phyloP scores from a whole-genome alignment of 1,140 invertebrate species.

The Trypoxylus dichotomus region DNA sequence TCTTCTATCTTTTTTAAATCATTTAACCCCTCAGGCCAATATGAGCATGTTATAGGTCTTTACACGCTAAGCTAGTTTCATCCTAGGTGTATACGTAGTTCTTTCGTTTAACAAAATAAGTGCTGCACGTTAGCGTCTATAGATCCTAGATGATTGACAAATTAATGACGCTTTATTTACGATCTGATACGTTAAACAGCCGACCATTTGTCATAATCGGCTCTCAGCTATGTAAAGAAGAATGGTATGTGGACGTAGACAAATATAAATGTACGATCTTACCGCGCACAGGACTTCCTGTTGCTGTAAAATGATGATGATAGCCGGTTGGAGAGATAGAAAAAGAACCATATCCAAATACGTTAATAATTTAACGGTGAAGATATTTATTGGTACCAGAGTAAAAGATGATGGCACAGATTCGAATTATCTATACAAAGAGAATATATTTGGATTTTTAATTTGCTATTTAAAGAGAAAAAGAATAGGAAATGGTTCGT shows the following conservation, averaged over 20 bases:
- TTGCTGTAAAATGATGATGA: not conserved
- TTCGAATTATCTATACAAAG: not conserved
- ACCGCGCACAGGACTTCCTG: not conserved
- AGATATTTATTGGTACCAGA: not conserved
- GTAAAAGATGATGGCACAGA: not conserved
- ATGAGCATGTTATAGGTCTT: not conserved
- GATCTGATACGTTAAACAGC: slow-evolving; percentile 10
- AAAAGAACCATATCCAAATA: no score
- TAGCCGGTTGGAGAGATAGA: no score
- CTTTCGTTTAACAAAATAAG: not conserved
- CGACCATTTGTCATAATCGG: slow-evolving; percentile 13
- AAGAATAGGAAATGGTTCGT: no score
- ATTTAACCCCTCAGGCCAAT: not conserved
- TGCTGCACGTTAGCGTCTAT: not conserved
- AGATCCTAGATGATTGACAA: not conserved
- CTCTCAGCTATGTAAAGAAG: not conserved
- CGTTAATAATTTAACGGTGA: not conserved
- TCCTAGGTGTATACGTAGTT: not conserved
- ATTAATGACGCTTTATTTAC: slow-evolving; percentile 7
- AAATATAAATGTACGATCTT: not conserved
- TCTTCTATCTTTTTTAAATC: not conserved
- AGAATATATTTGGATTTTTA: no score
- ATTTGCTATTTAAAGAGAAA: no score
- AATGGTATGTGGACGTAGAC: not conserved
- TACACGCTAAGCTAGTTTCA: not conserved